Base-by-base conservation (phyloP, 2,888 invertebrate genomes). In the Nemotelus pantherinus region DNA sequence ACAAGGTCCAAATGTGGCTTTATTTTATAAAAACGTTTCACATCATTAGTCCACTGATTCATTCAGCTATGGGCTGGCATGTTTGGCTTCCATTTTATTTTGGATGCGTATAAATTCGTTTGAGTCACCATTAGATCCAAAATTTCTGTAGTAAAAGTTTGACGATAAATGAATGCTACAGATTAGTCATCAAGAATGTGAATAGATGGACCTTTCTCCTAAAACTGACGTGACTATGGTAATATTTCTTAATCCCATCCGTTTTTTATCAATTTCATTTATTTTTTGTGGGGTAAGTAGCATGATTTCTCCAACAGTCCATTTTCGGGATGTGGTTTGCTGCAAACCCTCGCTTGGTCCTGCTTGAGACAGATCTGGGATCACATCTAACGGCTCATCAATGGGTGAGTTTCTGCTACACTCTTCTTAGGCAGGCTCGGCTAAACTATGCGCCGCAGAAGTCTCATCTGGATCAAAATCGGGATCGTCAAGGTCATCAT, bases 201-300 rank as follows among this genome's bases (percentile, higher is more conserved):
- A 7, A 63, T 63, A 43, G 63, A 63, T 63, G 3, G 39, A 63
- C 63, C 3, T 63, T 41, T 2, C 63, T 63, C 63, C 1, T 63
- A 63, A 63, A 63, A 63, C 63, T 63, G 63, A 63, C 63, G 43
- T 63, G 63, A 63, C 2, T 2, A 63, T 7, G 63, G 63, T 63
- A 41, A 3, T 63, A 63, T 63, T 63, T n/a, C 41, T 25, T 43
- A 43, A 63, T 3, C 63, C 63, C 63, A 25, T 63, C 63, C 41
- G 25, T 63, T 63, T 63, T 3, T 63, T 63, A 63, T 63, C 63
- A 7, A 63, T 63, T 63, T 63, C 63, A 5, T 63, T 25, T 3
- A 63, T 63, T 63, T 3, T 43, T 63, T 63, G 63, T 63, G 63
- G 63, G 39, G 63, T 63, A 41, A 63, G 43, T 2, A 2, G 39